Base-by-base conservation (phyloP, 2,888 invertebrate genomes). In the Mythimna albipuncta region DNA sequence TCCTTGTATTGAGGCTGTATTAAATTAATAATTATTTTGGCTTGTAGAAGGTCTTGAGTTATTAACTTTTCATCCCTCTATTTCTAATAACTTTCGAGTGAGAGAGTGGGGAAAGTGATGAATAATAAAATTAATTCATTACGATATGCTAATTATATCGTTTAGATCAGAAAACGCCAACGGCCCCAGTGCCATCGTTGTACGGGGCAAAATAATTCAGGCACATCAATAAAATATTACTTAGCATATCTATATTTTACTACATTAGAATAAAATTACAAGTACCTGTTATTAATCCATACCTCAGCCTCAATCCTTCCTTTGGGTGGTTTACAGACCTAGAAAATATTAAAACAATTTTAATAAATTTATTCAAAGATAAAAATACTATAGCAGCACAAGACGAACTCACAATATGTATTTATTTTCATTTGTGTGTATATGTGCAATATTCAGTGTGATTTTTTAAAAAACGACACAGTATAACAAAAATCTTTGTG, bases 251-350 rank as follows among this genome's bases (percentile, higher is more conserved):
- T 11, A 41, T 41, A 41, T 41, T 41, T 11, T 41, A 7, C 4
- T 32, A 21, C 13, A 55, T 61, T 32, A 32, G 62, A 47, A 63
- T n/a, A 6, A 21, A 71, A 55, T 38, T 5, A 41, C 16, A 79
- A 44, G 72, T 80, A 83, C 82, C 85, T 84, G 76, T 81, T 65
- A 77, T 67, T 64, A 76, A 73, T 85, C 84, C 71, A 75, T 90
- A 94, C 93, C 92, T 92, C 88, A 87, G 87, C 89, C 87, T 85
- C 80, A 87, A 89, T 93, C 91, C 91, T 90, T 88, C 84, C 78
- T 71, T 82, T 74, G 71, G 72, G 85, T 81, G 89, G 92, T 91
- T 95, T 95, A 95, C 94, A 95, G 95, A 94, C 95, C 95, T 95
- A 94, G 87, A 93, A 94, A 89, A 91, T 82, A 90, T 88, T 81